Percentiles rank a stretch among this genome's conserved stretches.
phyloP scores from a whole-genome alignment of 2,888 invertebrate species.

The Eueremaeus valkanovi region DNA sequence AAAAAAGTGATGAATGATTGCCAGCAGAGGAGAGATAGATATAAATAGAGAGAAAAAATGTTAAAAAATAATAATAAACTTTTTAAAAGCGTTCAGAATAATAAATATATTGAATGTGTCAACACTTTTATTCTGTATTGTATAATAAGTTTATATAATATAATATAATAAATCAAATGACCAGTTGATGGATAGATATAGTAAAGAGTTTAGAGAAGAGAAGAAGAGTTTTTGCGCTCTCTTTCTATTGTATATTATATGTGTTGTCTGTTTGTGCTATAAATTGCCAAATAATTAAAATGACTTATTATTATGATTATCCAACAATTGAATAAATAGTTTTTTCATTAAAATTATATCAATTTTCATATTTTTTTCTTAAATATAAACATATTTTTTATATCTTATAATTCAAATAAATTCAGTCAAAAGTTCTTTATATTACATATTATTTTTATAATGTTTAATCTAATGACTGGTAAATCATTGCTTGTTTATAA shows the following conservation, averaged over 20 bases:
- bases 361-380: background rate
- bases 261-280: background rate
- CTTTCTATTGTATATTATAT: no score
- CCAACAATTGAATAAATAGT: background rate
- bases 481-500: background rate
- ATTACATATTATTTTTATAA: background rate
- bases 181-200: background rate
- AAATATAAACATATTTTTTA: background rate
- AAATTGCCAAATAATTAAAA: background rate
- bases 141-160: background rate
- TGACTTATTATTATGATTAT: constrained; percentile 12
- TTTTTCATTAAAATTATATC: background rate
- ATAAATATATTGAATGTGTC: background rate
- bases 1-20: constrained; percentile 15
- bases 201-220: no score
- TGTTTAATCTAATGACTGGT: background rate
- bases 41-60: background rate
- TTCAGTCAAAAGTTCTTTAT: background rate
- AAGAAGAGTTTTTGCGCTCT: no score
- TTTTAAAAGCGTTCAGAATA: no score
- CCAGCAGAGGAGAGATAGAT: background rate
- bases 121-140: background rate
- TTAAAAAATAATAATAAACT: background rate
- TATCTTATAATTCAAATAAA: background rate
- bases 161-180: background rate